Base-by-base conservation (phyloP, 2,113 vertebrate genomes). In the Verasper variegatus region DNA sequence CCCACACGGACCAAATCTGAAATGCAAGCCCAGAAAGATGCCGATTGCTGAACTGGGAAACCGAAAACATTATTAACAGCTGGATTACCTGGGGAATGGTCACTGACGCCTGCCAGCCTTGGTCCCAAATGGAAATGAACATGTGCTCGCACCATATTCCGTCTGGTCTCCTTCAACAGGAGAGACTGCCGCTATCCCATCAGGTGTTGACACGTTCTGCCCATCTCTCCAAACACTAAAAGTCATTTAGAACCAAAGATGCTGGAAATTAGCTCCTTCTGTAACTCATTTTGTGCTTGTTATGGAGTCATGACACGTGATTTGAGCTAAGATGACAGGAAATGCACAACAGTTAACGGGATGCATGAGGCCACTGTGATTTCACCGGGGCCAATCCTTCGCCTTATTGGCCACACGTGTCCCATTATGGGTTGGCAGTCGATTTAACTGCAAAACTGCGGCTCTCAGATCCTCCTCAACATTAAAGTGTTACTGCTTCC, bases 61-160 rank as follows among this genome's bases (percentile, higher is more conserved):
- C 60, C 42, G 58, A 61, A 79, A 68, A 70, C 21, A 76, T 60
- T 74, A 63, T 76, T 84, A 89, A 87, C 79, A 84, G 76, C 86
- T 85, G 68, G 71, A 80, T 72, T 76, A 85, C 73, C 80, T 57
- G 80, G 79, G 86, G 89, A 89, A 80, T 70, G 1, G 23, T 80
- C 63, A 37, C 14, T 71, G 76, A 76, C 52, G 51, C 74, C 70
- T 89, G 88, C 76, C 71, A 78, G 35, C 49, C 42, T 62, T 76
- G 58, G 62, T 89, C 76, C 76, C 69, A 62, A 88, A 78, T 75
- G 42, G 77, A 81, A 63, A 77, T 55, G 49, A 90, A 83, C 82
- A 82, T 87, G 76, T 85, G 82, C 75, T 86, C n/a, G 47, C 55
- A 67, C 65, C 21, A 11, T 40, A 57, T 69, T 56, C 74, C 52